Conservation (phyloP, 2,113 vertebrate genomes). For the Coturnix japonica region DNA sequence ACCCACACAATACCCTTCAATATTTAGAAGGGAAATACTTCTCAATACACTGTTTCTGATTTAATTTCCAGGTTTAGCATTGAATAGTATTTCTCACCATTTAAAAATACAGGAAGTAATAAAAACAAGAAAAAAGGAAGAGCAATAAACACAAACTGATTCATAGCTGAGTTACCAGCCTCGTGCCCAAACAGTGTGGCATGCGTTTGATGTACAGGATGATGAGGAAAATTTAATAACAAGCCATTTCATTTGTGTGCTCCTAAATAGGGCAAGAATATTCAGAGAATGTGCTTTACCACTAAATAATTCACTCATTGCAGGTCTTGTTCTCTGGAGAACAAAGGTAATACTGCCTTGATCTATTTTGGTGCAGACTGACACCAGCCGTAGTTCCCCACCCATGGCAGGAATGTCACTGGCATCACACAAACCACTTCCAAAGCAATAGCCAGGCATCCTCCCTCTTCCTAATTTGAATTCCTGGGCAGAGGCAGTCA, state of each 20-base stretch:
- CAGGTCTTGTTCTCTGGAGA: neutral
- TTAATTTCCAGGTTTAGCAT: neutral
- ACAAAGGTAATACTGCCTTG: neutral
- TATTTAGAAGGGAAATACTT: neutral
- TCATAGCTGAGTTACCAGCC: neutral
- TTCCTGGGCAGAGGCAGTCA: neutral
- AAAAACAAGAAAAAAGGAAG: neutral
- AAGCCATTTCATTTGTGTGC: neutral
- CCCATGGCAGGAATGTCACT: neutral
- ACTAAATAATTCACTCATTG: slow-evolving; percentile 39
- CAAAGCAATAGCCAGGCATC: neutral
- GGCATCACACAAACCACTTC: slow-evolving; percentile 32
- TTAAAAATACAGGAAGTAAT: neutral
- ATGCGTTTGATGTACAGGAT: neutral
- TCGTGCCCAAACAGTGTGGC: neutral
- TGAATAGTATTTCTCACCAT: neutral
- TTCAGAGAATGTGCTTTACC: slow-evolving; percentile 38
- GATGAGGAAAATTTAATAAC: neutral
- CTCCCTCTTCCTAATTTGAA: neutral
- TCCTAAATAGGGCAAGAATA: slow-evolving; percentile 40
- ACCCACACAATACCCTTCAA: neutral
- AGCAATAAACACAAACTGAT: neutral
- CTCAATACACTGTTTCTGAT: neutral
- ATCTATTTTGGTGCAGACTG: neutral
- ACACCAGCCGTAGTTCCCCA: neutral